Evolutionary conservation across 1,140 invertebrate species (phyloP), one percentile per base, ranked within the genome.

Genomic region (Melitaea cinxia): DNA sequence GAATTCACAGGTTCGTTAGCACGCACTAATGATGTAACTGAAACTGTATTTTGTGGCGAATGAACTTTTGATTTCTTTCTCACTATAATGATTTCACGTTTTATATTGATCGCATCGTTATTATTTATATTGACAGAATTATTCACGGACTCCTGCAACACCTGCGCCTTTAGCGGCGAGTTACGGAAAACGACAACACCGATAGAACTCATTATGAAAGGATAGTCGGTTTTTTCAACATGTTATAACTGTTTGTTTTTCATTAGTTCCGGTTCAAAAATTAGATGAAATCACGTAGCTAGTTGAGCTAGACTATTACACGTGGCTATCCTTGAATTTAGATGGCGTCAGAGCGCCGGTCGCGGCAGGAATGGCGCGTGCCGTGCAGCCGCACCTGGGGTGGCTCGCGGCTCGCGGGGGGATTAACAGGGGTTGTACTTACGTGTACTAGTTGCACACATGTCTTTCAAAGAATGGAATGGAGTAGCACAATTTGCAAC

Each of bases 341-440:
- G 80, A 77, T 90, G 85, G 86, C 83, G 85, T 89, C 86, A 82
- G 83, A 74, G 82, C 82, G 86, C 85, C 85, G 83, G 73, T 77
- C 83, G 77, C 72, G 75, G 75, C 78, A 73, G 75, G 86, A 90
- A 90, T 90, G 88, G 88, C 88, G 88, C 88, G 85, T 90, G 88
- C 88, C 88, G 73, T 73, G 75, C 78, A 73, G 77, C 57, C 83
- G 79, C 88, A 89, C 86, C 88, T 90, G 88, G 88, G 85, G 85
- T 88, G 77, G 82, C 67, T 75, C 70, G 86, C 82, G 75, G 81
- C 69, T 74, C 67, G 84, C 82, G 88, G 86, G 86, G 86, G 86
- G 85, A 90, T 86, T 74, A 85, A 88, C 85, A 88, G 85, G 88
- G 88, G 88, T 91, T 88, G 85, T 91, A 91, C 85, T 89, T 89